Base-by-base conservation (phyloP, 2,113 vertebrate species). In the Leptocoma aspasia region DNA sequence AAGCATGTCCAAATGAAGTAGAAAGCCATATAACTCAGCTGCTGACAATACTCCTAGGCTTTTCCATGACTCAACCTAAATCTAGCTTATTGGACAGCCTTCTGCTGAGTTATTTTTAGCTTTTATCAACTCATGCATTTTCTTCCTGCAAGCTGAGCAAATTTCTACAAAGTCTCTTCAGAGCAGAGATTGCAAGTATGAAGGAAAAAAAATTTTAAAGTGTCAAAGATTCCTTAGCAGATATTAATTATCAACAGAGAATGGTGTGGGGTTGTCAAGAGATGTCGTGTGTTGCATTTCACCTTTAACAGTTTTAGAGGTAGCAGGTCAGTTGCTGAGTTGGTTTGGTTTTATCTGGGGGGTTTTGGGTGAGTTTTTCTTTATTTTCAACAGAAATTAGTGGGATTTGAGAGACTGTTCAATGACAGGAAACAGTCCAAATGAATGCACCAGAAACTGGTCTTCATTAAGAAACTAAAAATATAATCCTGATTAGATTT, bases 31-130 rank as follows among this genome's bases (percentile, higher is more conserved):
- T 71, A 90, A 86, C 49, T 84, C 41, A 37, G 13, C 64, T 64
- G 80, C 69, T 81, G 82, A 95, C 68, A 71, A 64, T 56, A 90
- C 31, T 96, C 37, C 15, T 14, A 80, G 72, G 22, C 10, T 94
- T 96, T 95, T 90, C 80, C 80, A 57, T 92, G 93, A 92, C 44
- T 96, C 76, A 90, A 83, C 56, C 49, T 71, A 94, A 96, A 96
- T 41, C 44, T 86, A 82, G 84, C 22, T 83, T 83, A 81, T 39
- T 88, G 92, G 72, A 53, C 42, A 94, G 44, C 33, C 20, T 87
- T 94, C 44, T 92, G 44, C 33, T 83, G 50, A 90, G 80, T 37
- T 96, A 97, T 96, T 95, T 96, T 96, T 90, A 94, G 69, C 41
- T 93, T 94, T 93, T 94, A 89, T 83, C 82, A 86, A 84, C 72